phyloP scores from a whole-genome alignment of 2,888 invertebrate species.

The Bruchidius siliquastri region DNA sequence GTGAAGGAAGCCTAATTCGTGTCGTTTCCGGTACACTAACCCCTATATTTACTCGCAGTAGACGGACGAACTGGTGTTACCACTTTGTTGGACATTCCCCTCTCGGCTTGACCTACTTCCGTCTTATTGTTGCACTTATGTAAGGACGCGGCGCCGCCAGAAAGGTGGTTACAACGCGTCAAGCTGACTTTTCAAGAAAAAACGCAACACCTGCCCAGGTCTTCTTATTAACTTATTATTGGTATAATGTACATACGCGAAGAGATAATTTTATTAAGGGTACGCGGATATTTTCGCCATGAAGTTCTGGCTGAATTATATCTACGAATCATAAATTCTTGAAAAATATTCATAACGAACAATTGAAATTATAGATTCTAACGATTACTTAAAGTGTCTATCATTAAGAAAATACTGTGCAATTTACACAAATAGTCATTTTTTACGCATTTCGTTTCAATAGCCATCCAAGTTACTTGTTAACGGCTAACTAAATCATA shows the following conservation, averaged over 20 bases:
- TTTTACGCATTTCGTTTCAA: no score
- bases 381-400: no score
- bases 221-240: neutral
- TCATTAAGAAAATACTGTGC: no score
- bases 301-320: no score
- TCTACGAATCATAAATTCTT: no score
- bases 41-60: neutral
- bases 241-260: neutral
- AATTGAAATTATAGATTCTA: no score
- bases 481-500: no score
- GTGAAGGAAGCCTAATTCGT: neutral
- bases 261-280: neutral
- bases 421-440: no score
- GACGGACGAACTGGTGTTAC: neutral
- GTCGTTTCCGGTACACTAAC: neutral
- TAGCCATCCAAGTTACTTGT: no score
- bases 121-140: neutral
- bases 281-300: neutral
- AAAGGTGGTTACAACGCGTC: neutral
- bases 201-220: neutral
- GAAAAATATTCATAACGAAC: no score
- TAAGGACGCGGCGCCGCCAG: neutral
- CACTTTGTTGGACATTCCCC: neutral
- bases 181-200: neutral
- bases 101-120: neutral